Conservation (phyloP, 2,797 vertebrate species). For the Lophotriccus pileatus region DNA sequence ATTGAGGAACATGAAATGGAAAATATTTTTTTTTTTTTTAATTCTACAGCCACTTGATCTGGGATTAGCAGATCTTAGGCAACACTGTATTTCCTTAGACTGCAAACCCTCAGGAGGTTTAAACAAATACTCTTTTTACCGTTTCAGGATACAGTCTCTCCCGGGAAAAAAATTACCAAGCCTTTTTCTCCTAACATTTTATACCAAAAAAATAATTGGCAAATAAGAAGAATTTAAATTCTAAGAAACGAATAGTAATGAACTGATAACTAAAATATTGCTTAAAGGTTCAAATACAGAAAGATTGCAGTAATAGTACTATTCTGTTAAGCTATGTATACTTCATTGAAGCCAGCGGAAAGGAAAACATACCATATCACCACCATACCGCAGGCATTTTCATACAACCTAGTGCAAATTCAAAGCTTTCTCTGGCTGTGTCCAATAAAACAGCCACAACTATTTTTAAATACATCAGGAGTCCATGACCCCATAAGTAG, state of each 20-base stretch:
- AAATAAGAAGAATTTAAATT: slow-evolving; percentile 57
- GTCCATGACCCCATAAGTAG: slow-evolving; percentile 83
- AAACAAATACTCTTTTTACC: slow-evolving; percentile 17
- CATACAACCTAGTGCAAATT: slow-evolving; percentile 60
- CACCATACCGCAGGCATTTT: slow-evolving; percentile 83
- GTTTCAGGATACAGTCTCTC: slow-evolving; percentile 4
- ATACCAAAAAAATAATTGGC: slow-evolving; percentile 45
- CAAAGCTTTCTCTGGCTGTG: slow-evolving; percentile 77
- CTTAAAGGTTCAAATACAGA: slow-evolving; percentile 49
- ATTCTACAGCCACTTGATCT: neutral
- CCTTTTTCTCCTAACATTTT: slow-evolving; percentile 49
- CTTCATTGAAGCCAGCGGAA: slow-evolving; percentile 64
- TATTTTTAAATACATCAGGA: slow-evolving; percentile 84
- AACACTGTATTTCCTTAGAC: slow-evolving; percentile 4
- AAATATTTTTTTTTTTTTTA: neutral
- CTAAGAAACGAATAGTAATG: slow-evolving; percentile 52
- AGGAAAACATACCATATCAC: slow-evolving; percentile 77
- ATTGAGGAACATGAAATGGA: neutral
- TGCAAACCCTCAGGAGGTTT: slow-evolving; percentile 28
- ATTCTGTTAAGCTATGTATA: slow-evolving; percentile 71
- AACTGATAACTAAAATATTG: slow-evolving; percentile 56
- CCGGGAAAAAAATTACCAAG: slow-evolving; percentile 13
- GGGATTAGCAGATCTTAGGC: neutral
- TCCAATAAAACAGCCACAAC: slow-evolving; percentile 83
- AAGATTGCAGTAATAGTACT: slow-evolving; percentile 63